Base-by-base conservation (phyloP, 1,140 invertebrate genomes). In the Drosophila seguyi region DNA sequence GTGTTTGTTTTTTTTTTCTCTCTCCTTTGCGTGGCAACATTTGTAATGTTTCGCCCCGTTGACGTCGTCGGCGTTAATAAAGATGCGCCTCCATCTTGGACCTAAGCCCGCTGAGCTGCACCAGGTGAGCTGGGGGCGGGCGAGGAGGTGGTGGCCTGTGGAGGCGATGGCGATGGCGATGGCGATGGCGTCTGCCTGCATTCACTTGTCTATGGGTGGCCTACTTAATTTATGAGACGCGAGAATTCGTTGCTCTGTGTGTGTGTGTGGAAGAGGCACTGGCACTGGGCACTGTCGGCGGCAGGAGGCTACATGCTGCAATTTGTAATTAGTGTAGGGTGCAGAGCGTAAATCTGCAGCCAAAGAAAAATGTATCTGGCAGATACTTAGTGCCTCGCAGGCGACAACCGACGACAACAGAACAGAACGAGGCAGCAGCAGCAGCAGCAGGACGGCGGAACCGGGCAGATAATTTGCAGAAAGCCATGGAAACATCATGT, bases 141-240 rank as follows among this genome's bases (percentile, higher is more conserved):
- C 8, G 14, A 16, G 10, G n/a, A 10, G 22, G 55, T 31, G 50
- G 47, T 59, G 68, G 63, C 75, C 27, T 31, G 47, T 31, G 47
- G 47, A 50, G 47, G 27, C 47, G 50, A 52, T 34, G 48, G 29
- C 48, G 48, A 10, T 53, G 52, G 52, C 52, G n/a, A n/a, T n/a
- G n/a, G n/a, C n/a, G n/a, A n/a, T n/a, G n/a, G n/a, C n/a, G 52
- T 53, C 52, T 53, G 76, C 71, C 72, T 69, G 73, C 68, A 66
- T n/a, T 39, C 61, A 57, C 69, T 79, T 68, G 83, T 87, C 83
- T 87, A 90, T 88, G 84, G 84, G 76, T 87, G 84, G 84, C 84
- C 84, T 88, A 88, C 85, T 84, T 88, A 88, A 81, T 88, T 88
- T 88, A 88, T 88, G 84, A 88, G 84, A 90, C 84, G 84, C 80